Base-by-base conservation (phyloP, 2,797 vertebrate genomes). In the Gymnopithys bicolor region DNA sequence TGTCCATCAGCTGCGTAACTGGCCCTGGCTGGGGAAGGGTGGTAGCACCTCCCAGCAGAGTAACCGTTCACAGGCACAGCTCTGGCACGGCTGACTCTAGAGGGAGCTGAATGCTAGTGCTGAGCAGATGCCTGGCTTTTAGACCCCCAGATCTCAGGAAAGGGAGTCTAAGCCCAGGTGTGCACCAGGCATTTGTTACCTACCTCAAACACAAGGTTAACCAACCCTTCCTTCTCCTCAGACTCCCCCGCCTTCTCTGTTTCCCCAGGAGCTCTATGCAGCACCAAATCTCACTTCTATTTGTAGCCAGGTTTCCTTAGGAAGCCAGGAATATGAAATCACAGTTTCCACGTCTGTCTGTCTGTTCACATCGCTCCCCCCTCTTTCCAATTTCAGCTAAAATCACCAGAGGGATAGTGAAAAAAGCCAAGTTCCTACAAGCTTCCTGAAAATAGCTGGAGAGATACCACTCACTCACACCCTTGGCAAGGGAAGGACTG, bases 321-420 rank as follows among this genome's bases (percentile, higher is more conserved):
- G 87, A 91, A 96, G 87, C 78, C 84, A 83, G 91, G 75, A 78
- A 66, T 39, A 80, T 85, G 84, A 93, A 94, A 92, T 85, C 94
- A 95, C 71, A 87, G 75, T 94, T 93, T 95, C 89, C 90, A 79
- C 11, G 75, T 87, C 88, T 83, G 90, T 80, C 69, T 89, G 69
- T 19, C 84, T 88, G 59, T 77, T 86, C 74, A 39, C n/a, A 35
- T 69, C 0, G 1, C 74, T 56, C 37, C 37, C 77, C 30, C 6
- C 43, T 63, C 39, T 70, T 53, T 41, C 39, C 56, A 45, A 7
- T 48, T 92, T 60, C 91, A 75, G 68, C 33, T 87, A 43, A 77
- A 87, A 76, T 89, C 79, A 39, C 79, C 71, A 58, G 45, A 80
- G 71, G 67, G 49, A 69, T 2, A 87, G 59, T 1, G 1, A 53